Percentiles rank a stretch among this genome's conserved stretches.
phyloP scores from a whole-genome alignment of 2,888 invertebrate genomes.

The Eristalis intricaria region DNA sequence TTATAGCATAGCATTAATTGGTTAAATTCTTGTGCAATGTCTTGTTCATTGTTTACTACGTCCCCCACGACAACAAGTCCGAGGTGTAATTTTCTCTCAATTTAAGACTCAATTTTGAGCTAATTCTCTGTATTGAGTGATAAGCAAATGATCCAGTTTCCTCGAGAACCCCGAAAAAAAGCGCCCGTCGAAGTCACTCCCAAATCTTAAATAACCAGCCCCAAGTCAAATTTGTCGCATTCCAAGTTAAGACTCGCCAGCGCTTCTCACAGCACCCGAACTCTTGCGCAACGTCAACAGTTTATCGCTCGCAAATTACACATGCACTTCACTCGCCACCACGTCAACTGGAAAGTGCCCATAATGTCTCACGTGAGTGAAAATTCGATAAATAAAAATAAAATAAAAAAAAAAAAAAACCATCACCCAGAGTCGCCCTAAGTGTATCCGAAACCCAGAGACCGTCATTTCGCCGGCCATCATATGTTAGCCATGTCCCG shows the following conservation, averaged over 20 bases:
- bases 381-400: constrained; percentile 31
- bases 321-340: background rate
- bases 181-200: too few species aligned
- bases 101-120: too few species aligned
- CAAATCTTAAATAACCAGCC: background rate
- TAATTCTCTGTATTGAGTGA: too few species aligned
- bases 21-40: too few species aligned
- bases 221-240: background rate
- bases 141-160: too few species aligned
- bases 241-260: background rate
- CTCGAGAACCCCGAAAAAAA: too few species aligned
- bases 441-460: constrained; percentile 22
- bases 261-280: background rate
- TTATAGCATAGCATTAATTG: too few species aligned
- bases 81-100: too few species aligned
- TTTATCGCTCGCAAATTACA: constrained; percentile 7
- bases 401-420: background rate
- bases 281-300: constrained; percentile 31
- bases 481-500: constrained; percentile 30
- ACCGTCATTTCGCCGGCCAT: constrained; percentile 7
- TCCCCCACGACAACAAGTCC: too few species aligned
- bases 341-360: constrained; percentile 50
- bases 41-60: too few species aligned
- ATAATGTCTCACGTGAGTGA: constrained; percentile 38
- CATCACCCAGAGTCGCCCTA: constrained; percentile 14